A percentile compares a stretch with the other conserved stretches of the same genome.
These are phyloP conservation scores for Aviceda subcristata DNA, from an alignment of 2,113 vertebrate species.

Conservation along the genomic window DNA sequence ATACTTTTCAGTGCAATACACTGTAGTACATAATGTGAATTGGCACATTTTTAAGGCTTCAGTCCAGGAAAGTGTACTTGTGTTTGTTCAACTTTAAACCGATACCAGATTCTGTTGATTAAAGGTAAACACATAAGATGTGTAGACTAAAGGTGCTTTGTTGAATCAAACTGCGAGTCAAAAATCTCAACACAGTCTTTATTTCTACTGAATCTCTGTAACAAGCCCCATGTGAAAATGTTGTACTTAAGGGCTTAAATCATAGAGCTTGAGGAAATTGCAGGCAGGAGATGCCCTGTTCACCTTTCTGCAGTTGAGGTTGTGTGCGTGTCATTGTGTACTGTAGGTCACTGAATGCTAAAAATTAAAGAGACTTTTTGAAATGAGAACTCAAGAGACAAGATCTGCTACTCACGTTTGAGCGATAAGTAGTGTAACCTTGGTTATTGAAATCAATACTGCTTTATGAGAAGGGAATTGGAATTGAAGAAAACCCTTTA, in stretches of 20 bases:
- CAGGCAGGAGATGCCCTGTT: neutral
- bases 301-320: neutral
- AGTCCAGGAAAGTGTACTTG: neutral
- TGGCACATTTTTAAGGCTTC: neutral
- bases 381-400: neutral
- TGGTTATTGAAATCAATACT: neutral
- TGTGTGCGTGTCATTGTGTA: rapidly evolving
- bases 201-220: neutral
- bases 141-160: neutral
- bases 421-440: neutral
- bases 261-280: neutral
- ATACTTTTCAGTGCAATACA: neutral
- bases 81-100: neutral
- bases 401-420: neutral
- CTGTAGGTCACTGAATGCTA: neutral
- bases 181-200: neutral
- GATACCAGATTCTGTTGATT: neutral
- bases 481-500: neutral
- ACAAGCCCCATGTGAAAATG: neutral
- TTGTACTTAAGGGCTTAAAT: neutral
- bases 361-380: neutral
- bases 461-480: neutral
- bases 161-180: neutral
- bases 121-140: neutral
- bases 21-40: neutral